Percentiles rank a stretch among this genome's conserved stretches.
Conservation (phyloP, 2,888 invertebrate species). For the Dolichomitus sp. region DNA sequence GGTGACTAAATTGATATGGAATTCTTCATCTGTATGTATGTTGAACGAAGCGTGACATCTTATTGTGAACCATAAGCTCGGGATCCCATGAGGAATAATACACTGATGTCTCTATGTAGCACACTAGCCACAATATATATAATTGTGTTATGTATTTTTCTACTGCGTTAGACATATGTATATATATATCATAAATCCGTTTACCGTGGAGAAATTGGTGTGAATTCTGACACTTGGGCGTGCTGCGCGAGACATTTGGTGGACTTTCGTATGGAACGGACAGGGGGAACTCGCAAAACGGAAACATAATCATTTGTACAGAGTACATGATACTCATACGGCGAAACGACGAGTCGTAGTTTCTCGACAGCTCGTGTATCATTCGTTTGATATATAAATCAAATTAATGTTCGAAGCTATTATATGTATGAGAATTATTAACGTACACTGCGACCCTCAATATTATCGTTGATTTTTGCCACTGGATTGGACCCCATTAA, state of each 20-base stretch:
- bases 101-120: conserved; percentile 32
- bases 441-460: neutral
- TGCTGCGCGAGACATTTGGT: conserved; percentile 27
- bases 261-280: conserved; percentile 6
- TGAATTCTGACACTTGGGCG: conserved; percentile 79
- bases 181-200: conserved; percentile 71
- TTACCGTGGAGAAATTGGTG: conserved; percentile 75
- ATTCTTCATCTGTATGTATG: conserved; percentile 3
- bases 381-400: conserved; percentile 75
- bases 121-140: conserved; percentile 19
- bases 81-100: conserved; percentile 37
- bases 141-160: conserved; percentile 20
- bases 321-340: conserved; percentile 21
- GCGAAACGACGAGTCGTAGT: conserved; percentile 34
- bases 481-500: conserved; percentile 10
- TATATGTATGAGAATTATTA: conserved; percentile 28
- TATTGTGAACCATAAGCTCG: conserved; percentile 19
- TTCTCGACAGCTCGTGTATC: conserved; percentile 19
- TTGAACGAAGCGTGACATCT: conserved; percentile 40
- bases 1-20: neutral
- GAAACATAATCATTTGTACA: conserved; percentile 51
- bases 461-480: conserved; percentile 26
- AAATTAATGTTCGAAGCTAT: conserved; percentile 74
- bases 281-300: conserved; percentile 19
- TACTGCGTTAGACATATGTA: neutral